Percentiles rank a stretch among this genome's conserved stretches.
These are phyloP conservation scores for Epizoanthus fatuus DNA, from an alignment of 92 coral and sea anemone species.

Conservation along the genomic window DNA sequence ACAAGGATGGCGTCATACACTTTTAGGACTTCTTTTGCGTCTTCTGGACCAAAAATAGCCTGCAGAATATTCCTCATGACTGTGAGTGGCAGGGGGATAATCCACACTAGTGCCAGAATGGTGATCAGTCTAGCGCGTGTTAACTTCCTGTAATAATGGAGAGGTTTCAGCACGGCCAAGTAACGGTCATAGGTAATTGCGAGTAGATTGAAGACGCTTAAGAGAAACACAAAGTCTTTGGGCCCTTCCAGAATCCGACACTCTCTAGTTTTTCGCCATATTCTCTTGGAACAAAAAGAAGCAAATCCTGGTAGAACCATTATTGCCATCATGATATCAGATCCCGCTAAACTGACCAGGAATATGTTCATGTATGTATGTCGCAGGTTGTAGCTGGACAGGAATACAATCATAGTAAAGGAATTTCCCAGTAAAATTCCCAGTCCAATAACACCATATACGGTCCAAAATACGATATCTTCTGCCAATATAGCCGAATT, in stretches of 20 bases:
- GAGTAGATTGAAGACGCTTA: slow-evolving; percentile 32
- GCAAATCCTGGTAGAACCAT: slow-evolving; percentile 74
- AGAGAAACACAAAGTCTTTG: slow-evolving; percentile 36
- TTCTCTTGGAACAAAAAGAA: slow-evolving; percentile 59
- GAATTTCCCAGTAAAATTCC: slow-evolving; percentile 71
- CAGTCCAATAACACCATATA: slow-evolving; percentile 66
- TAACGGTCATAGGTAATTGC: slow-evolving; percentile 38
- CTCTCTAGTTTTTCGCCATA: background rate
- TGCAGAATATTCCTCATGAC: slow-evolving; percentile 14
- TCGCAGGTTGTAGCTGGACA: slow-evolving; percentile 52
- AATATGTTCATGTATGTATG: slow-evolving; percentile 74
- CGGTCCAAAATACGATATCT: slow-evolving; percentile 62
- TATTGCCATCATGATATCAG: slow-evolving; percentile 70
- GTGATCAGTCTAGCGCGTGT: slow-evolving; percentile 11
- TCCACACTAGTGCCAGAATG: slow-evolving; percentile 16
- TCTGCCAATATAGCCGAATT: slow-evolving; percentile 12
- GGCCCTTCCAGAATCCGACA: slow-evolving; percentile 34
- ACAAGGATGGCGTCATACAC: slow-evolving; percentile 14
- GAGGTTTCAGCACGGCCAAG: slow-evolving; percentile 21
- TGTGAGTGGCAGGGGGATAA: slow-evolving; percentile 28
- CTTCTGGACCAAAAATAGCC: background rate
- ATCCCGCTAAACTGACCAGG: slow-evolving; percentile 69
- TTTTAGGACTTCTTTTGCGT: background rate
- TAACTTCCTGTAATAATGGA: slow-evolving; percentile 21
- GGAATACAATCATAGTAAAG: slow-evolving; percentile 67